phyloP scores from a whole-genome alignment of 2,113 vertebrate genomes.

The Pseudorhombus dupliciocellatus region DNA sequence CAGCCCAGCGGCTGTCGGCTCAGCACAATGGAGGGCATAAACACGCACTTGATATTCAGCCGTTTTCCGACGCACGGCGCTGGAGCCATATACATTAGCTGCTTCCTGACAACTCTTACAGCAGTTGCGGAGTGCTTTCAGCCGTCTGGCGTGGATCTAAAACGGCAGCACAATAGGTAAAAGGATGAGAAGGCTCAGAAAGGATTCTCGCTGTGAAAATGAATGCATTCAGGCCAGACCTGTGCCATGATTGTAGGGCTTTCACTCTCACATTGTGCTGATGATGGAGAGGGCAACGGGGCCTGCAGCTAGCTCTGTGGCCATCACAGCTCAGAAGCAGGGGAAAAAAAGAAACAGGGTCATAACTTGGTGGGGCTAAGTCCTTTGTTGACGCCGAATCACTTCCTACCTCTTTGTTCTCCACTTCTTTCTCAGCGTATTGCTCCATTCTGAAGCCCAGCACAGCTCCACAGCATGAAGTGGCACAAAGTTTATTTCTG shows the following conservation, averaged over 20 bases:
- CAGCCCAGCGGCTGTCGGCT: constrained; percentile 60
- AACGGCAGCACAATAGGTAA: constrained; percentile 2
- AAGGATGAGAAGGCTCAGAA: constrained; percentile 20
- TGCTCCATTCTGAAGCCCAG: constrained; percentile 6
- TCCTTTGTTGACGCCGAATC: constrained; percentile 24
- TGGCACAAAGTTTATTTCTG: constrained; percentile 6
- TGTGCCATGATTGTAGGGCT: not conserved
- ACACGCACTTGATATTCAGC: constrained; percentile 67
- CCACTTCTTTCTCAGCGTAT: not conserved
- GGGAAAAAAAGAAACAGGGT: constrained; percentile 8
- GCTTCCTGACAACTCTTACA: constrained; percentile 16
- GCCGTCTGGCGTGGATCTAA: constrained; percentile 9
- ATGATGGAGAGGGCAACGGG: not conserved
- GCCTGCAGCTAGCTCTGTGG: constrained; percentile 28
- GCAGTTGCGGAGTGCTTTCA: constrained; percentile 4
- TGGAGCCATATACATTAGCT: constrained; percentile 36
- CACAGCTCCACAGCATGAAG: not conserved
- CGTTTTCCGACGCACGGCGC: constrained; percentile 32
- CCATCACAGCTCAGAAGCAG: constrained; percentile 8
- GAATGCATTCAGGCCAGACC: constrained; percentile 20
- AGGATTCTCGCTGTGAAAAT: constrained; percentile 5
- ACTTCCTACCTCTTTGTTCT: not conserved
- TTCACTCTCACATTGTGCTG: constrained; percentile 30
- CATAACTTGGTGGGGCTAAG: constrained; percentile 6
- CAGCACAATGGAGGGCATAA: constrained; percentile 60